Conservation (phyloP, 1,140 invertebrate genomes). For the Tetramorium simillimum region DNA sequence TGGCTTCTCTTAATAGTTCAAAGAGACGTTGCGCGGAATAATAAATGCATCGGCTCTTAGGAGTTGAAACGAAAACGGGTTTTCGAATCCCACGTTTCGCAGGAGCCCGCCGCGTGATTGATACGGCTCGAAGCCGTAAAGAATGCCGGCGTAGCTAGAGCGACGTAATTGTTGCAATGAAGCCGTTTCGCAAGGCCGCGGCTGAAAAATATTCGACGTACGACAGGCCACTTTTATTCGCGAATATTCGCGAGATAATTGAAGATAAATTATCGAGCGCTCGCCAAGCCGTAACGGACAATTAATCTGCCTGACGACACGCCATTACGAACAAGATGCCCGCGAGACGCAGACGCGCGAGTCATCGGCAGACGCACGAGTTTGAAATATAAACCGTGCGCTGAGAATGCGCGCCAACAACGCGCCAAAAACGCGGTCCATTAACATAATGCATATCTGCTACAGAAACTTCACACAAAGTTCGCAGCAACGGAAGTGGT, state of each 20-base stretch:
- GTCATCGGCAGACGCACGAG: neutral
- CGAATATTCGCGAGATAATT: constrained; percentile 25
- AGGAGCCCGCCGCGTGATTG: constrained; percentile 11
- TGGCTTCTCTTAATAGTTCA: constrained; percentile 73
- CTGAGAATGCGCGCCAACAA: constrained; percentile 20
- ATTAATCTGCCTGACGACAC: constrained; percentile 40
- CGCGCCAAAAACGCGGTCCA: constrained; percentile 51
- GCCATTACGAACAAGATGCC: constrained; percentile 20
- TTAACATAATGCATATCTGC: constrained; percentile 63
- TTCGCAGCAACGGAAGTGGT: constrained; percentile 58
- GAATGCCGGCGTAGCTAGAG: neutral
- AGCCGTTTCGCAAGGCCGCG: neutral
- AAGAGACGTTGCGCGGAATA: constrained; percentile 64
- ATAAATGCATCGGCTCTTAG: constrained; percentile 28
- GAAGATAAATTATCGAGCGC: constrained; percentile 29
- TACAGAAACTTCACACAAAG: constrained; percentile 54
- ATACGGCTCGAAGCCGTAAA: constrained; percentile 14
- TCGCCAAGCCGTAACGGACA: neutral
- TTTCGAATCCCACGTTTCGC: constrained; percentile 56
- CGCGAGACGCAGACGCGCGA: neutral
- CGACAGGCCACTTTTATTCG: constrained; percentile 28
- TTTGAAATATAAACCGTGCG: constrained; percentile 23
- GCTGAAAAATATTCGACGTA: constrained; percentile 22
- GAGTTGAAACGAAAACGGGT: constrained; percentile 47
- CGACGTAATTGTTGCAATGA: constrained; percentile 18